A percentile compares a stretch with the other conserved stretches of the same genome.
Evolutionary conservation across 2,888 invertebrate species (phyloP).

Genomic region (Tupiocoris notatus): DNA sequence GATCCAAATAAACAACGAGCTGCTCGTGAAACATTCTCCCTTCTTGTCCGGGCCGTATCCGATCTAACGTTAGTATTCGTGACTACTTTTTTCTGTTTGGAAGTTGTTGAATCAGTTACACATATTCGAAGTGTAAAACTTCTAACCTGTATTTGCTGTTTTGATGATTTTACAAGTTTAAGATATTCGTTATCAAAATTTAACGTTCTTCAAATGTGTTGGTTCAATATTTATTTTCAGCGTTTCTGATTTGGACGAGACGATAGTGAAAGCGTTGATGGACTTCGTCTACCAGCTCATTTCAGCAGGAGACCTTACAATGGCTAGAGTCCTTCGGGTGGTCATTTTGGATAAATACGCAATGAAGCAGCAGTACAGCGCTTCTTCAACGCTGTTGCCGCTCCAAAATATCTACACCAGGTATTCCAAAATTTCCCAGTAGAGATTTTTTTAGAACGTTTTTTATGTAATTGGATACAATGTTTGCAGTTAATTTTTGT

Average conservation of each 20-base stretch:
- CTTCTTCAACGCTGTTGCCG: conserved; percentile 55
- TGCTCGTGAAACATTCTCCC: conserved; percentile 83
- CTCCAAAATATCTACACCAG: conserved; percentile 59
- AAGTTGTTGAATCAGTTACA: too few species aligned
- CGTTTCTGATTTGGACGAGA: conserved; percentile 78
- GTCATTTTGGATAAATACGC: conserved; percentile 86
- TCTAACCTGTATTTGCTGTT: too few species aligned
- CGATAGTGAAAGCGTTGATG: conserved; percentile 78
- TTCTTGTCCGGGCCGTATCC: conserved; percentile 90
- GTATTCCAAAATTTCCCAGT: too few species aligned
- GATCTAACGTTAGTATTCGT: conserved; percentile 93
- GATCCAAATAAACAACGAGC: conserved; percentile 70
- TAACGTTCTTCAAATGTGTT: too few species aligned
- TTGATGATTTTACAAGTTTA: too few species aligned
- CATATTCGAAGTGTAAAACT: too few species aligned
- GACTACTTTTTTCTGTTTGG: too few species aligned
- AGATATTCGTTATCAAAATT: too few species aligned
- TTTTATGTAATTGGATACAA: too few species aligned
- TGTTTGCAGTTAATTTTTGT: too few species aligned
- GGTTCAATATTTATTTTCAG: too few species aligned
- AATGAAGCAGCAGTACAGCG: conserved; percentile 58
- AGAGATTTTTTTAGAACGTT: too few species aligned
- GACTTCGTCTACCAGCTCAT: conserved; percentile 93
- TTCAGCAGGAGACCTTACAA: conserved; percentile 84
- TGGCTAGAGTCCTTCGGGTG: conserved; percentile 85